Evolutionary conservation across 2,113 vertebrate genomes (phyloP), one percentile per base, ranked within the genome.

Genomic region (Scophthalmus maximus): DNA sequence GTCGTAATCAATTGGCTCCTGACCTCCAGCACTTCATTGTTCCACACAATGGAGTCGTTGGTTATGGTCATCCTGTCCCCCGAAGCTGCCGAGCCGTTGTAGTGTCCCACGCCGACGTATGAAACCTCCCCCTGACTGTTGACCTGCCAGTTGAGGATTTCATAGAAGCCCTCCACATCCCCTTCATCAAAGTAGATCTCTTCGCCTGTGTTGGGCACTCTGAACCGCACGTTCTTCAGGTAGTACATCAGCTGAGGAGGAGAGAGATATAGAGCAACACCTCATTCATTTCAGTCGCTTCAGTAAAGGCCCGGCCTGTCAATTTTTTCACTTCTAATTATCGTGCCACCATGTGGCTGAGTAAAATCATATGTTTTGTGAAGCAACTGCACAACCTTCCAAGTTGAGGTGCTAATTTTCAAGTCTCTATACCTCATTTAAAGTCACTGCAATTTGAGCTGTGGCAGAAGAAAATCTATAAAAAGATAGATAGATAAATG

Each of bases 91-190:
- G 85, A 87, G 58, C 80, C 82, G 23, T 88, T 93, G 79, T 91
- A 96, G 25, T 65, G 68, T 58, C 95, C 96, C 30, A 95, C 84
- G 8, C 80, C 88, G 40, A 89, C 59, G 61, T 95, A 96, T 4
- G 73, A 44, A 5, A 96, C 68, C 5, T 82, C 81, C 5, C 93
- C 94, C 1, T 92, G 60, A 8, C 80, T 49, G 17, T 67, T 86
- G 51, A 87, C 49, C 78, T 94, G 94, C 95, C 95, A 96, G 56
- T 96, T 96, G 20, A 95, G 85, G 78, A 95, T 89, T 57, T 96
- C 96, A 71, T 95, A 96, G 66, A 85, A 79, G 22, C 92, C 93
- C 1, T 73, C 68, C 7, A 95, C 88, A 18, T 95, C 94, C 7
- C 95, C 94, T 0, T 75, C 22, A 6, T 88, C 66, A 42, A 96